These are phyloP conservation scores for Dicerorhinus sumatrensis DNA, from an alignment of 2,113 vertebrate species.

Conservation along the genomic window DNA sequence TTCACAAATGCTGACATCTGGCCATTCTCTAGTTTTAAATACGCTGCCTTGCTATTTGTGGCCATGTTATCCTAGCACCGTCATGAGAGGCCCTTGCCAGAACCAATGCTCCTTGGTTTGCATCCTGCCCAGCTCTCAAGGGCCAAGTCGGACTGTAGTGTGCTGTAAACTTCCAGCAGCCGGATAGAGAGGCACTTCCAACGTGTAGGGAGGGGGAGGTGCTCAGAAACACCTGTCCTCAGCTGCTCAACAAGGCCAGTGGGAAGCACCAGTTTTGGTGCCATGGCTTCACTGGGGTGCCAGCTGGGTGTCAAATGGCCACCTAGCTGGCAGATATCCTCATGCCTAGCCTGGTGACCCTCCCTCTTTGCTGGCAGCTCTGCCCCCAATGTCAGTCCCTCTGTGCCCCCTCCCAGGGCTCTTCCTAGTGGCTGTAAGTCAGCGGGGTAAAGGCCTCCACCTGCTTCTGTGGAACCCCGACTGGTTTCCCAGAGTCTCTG, in stretches of 20 bases:
- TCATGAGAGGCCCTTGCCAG: neutral
- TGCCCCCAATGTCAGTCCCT: neutral
- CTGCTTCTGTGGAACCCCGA: neutral
- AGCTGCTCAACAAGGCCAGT: neutral
- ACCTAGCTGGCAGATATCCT: neutral
- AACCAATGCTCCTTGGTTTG: neutral
- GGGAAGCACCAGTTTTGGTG: accelerated
- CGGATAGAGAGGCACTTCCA: too few relatives aligned
- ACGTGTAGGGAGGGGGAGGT: accelerated
- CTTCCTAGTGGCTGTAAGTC: accelerated
- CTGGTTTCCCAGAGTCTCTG: neutral
- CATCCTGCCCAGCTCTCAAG: neutral
- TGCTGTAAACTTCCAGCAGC: neutral
- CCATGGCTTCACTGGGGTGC: accelerated
- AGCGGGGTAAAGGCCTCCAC: neutral
- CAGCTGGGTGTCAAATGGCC: neutral
- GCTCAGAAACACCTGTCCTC: neutral
- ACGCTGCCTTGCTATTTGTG: neutral
- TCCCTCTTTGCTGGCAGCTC: neutral
- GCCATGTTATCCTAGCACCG: neutral
- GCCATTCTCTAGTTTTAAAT: neutral
- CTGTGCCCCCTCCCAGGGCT: neutral
- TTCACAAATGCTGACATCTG: accelerated
- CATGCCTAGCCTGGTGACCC: neutral
- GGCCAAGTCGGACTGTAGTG: neutral